phyloP scores from a whole-genome alignment of 2,888 invertebrate species.

The Noctua pronuba region DNA sequence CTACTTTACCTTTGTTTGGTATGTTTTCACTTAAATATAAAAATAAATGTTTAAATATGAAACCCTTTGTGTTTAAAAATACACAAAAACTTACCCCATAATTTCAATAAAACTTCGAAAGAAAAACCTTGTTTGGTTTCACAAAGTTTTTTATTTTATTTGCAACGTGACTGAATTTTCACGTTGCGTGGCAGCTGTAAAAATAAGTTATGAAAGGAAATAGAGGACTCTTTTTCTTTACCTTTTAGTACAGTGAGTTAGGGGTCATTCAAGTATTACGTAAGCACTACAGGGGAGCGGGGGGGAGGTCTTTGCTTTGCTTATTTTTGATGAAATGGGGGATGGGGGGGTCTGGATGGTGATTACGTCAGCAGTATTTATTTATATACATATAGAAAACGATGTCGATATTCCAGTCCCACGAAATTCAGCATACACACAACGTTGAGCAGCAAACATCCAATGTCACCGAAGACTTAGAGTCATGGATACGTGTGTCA shows the following conservation, averaged over 20 bases:
- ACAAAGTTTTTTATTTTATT: conserved; percentile 6
- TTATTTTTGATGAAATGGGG: too few species aligned
- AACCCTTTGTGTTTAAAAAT: background rate
- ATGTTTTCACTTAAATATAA: background rate
- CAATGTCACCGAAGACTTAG: too few species aligned
- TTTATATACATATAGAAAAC: too few species aligned
- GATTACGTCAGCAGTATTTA: too few species aligned
- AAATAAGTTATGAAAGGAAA: background rate
- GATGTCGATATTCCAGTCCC: too few species aligned
- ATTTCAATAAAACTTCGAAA: background rate
- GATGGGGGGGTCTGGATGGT: too few species aligned
- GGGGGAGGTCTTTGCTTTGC: too few species aligned
- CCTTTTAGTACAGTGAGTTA: background rate
- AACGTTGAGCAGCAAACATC: too few species aligned
- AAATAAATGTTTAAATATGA: background rate
- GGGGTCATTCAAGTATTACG: too few species aligned
- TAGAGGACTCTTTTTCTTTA: background rate
- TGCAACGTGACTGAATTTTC: background rate
- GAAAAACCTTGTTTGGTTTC: background rate
- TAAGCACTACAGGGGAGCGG: too few species aligned
- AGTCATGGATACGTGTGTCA: too few species aligned
- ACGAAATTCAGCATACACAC: too few species aligned
- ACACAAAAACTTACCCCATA: background rate
- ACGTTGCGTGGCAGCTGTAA: background rate
- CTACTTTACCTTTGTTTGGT: background rate